These are phyloP conservation scores for Morus bassanus DNA, from an alignment of 2,797 vertebrate species.

Conservation along the genomic window DNA sequence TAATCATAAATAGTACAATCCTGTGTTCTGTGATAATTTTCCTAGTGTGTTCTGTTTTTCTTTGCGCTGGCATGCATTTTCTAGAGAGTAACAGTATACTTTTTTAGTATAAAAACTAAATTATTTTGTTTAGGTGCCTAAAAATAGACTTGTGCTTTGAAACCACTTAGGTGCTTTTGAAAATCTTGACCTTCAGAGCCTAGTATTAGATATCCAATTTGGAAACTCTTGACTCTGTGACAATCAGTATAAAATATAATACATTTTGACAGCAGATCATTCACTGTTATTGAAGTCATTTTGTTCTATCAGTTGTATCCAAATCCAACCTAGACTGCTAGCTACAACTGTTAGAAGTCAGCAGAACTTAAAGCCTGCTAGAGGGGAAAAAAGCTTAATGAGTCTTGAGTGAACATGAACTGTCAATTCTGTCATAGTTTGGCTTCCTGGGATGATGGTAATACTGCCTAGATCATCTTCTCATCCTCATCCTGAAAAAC, in stretches of 20 bases:
- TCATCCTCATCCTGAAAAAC: background rate
- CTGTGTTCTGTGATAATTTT: background rate
- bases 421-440: background rate
- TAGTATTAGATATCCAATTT: background rate
- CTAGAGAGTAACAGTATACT: background rate
- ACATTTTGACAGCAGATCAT: background rate
- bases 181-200: background rate
- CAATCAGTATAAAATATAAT: background rate
- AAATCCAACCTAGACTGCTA: background rate
- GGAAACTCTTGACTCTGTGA: background rate
- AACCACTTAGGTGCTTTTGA: background rate
- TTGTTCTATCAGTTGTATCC: background rate
- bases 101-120: background rate
- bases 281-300: accelerated
- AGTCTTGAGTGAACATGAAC: background rate
- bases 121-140: background rate
- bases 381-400: background rate
- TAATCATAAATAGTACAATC: background rate
- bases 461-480: background rate
- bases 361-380: background rate
- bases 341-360: background rate
- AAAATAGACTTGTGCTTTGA: background rate
- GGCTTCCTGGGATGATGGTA: background rate
- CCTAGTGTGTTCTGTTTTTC: background rate
- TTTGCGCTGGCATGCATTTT: background rate